Conservation (phyloP, 2,797 vertebrate species). For the Fistularia tabacaria region DNA sequence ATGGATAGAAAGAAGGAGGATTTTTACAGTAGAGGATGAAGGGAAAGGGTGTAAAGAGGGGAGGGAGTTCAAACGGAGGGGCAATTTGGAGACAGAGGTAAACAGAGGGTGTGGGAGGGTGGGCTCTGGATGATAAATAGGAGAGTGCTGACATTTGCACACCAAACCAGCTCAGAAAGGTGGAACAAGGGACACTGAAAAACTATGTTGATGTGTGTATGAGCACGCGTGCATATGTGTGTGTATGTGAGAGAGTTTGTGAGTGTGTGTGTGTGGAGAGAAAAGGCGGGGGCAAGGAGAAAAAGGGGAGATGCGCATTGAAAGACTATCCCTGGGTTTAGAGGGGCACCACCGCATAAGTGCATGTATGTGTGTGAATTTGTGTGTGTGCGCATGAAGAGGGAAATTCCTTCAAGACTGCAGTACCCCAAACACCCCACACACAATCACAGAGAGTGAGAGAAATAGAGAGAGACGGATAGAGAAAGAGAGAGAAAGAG, state of each 20-base stretch:
- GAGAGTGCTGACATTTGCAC: conserved; percentile 74
- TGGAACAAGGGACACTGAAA: conserved; percentile 22
- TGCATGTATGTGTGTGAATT: conserved; percentile 28
- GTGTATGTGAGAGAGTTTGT: conserved; percentile 35
- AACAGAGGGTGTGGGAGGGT: conserved; percentile 59
- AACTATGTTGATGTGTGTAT: no score
- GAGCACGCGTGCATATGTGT: no score
- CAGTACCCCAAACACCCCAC: conserved; percentile 63
- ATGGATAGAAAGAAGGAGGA: conserved; percentile 16
- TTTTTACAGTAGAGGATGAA: conserved; percentile 2
- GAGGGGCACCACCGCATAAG: conserved; percentile 62
- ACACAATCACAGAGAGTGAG: conserved; percentile 26
- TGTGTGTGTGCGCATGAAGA: conserved; percentile 33
- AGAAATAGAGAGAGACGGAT: conserved; percentile 11
- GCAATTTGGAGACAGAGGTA: conserved; percentile 54
- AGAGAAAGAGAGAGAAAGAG: background rate
- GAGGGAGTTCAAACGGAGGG: conserved; percentile 27
- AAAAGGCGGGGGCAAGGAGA: conserved; percentile 22
- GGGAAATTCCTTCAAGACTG: conserved; percentile 72
- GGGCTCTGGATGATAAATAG: conserved; percentile 65
- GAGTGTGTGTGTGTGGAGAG: conserved; percentile 5
- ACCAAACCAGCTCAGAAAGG: conserved; percentile 50
- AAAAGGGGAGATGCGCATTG: conserved; percentile 40
- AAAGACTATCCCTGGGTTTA: conserved; percentile 58
- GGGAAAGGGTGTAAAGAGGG: conserved; percentile 8